Base-by-base conservation (phyloP, 2,113 vertebrate species). In the Rissa tridactyla region DNA sequence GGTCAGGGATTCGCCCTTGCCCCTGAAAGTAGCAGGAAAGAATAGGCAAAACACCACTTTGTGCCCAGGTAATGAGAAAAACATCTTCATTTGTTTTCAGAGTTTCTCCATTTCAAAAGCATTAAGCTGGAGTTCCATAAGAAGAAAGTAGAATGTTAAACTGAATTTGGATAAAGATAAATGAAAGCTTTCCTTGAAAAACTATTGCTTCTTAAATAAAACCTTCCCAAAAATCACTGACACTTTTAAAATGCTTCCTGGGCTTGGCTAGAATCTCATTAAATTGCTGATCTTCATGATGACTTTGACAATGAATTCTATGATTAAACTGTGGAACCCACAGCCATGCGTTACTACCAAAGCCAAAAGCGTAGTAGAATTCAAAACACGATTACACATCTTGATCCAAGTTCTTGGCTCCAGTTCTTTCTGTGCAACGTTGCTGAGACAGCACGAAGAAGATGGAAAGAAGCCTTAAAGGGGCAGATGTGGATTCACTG, bases 381-480 rank as follows among this genome's bases (percentile, higher is more conserved):
- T 94, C 93, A 94, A 95, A 92, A 78, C 70, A 82, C 3, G 19
- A 73, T 82, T 88, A 82, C 87, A 77, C 40, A 57, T 90, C 92
- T 60, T 79, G 68, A 90, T 92, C 52, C 78, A 85, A 82, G 30
- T 46, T 57, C 87, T 96, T 97, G 94, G 91, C 93, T 96, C 27
- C 70, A 52, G 34, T 82, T 94, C 78, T 82, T 91, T 65, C 78
- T 82, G 77, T 40, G 87, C 78, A 95, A 89, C 0, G 3, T 54
- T 85, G 95, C 93, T 95, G 94, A 96, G 40, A 82, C 81, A 94
- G 94, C 89, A 91, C 0, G 19, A 94, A 88, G 64, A 38, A 61
- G 76, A 78, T 22, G 47, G 76, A 90, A 88, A 88, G 71, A 91
- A 82, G 19, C 49, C 69, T 97, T 87, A 96, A 96, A 92, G 77